Evolutionary conservation across 2,797 vertebrate species (phyloP), one percentile per base, ranked within the genome.

Genomic region (Schizopygopsis malacanthus): DNA sequence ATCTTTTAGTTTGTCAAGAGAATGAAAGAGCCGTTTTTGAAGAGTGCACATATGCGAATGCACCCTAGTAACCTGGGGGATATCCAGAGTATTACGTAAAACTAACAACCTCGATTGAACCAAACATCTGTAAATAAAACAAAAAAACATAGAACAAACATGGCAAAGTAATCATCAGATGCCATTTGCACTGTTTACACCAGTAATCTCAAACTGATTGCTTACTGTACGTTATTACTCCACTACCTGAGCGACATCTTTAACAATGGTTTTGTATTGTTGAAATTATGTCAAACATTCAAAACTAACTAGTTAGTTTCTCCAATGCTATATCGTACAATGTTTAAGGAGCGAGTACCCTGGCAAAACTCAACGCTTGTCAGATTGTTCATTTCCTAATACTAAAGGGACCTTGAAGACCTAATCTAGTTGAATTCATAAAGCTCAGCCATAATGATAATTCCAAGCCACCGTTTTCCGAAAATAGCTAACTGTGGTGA

Each of bases 361-460:
- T 54, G 52, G 16, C 16, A 7, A 20, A 54, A 20, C 52, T 54
- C 41, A 43, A 43, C 41, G 9, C 16, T 54, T 54, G 22, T 59
- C 56, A 59, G 56, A 9, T 22, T 25, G 10, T 82, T 72, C 18
- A 73, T 75, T 83, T 75, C 28, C 41, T 50, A 72, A 73, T 22
- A 33, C 45, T 37, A 67, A 82, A 79, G 39, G 5, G n/a, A 45
- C 13, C 77, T 67, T 47, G 61, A 80, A 22, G 10, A 39, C 39
- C 41, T 72, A 18, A 71, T 69, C 16, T 47, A 73, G 33, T 41
- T 41, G 52, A 22, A 33, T 54, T 54, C 37, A 67, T 25, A 41
- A 83, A 83, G 45, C 72, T 65, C 43, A 83, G 20, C 10, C 22
- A 54, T n/a, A 69, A 71, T 79, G 41, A 65, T 50, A 72, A 41